phyloP scores from a whole-genome alignment of 2,113 vertebrate genomes.

The Sprattus sprattus region DNA sequence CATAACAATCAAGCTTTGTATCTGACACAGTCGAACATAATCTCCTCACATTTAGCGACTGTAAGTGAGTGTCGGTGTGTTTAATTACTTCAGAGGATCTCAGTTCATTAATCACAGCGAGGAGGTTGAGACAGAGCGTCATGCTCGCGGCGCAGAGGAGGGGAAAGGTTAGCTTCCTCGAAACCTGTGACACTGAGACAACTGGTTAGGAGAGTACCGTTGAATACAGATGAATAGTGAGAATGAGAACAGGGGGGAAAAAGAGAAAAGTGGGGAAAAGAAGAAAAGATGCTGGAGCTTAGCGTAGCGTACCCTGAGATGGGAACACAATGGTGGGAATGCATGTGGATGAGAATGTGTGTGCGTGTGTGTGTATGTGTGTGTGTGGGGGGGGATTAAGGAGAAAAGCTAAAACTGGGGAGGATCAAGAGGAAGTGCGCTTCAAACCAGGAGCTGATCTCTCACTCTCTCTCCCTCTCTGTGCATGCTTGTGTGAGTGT shows the following conservation, averaged over 20 bases:
- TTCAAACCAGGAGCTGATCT: no score
- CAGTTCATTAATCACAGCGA: not conserved
- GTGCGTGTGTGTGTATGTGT: not conserved
- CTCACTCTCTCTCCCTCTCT: no score
- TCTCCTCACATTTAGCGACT: not conserved
- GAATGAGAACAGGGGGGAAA: not conserved
- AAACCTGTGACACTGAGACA: not conserved
- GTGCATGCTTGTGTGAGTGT: not conserved
- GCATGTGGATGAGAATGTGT: not conserved
- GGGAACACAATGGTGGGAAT: not conserved
- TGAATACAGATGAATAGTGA: not conserved
- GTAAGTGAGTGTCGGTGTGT: not conserved
- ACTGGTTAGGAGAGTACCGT: no score
- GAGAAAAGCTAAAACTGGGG: not conserved
- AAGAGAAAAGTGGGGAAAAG: not conserved
- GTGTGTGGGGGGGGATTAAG: not conserved
- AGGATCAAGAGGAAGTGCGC: no score
- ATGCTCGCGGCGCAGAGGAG: no score
- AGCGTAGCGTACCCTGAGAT: not conserved
- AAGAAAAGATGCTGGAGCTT: not conserved
- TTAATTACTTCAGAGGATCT: not conserved
- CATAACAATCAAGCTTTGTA: not conserved
- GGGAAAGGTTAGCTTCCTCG: not conserved
- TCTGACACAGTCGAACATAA: not conserved
- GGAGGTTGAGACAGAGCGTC: not conserved